Conservation (phyloP, 1,140 invertebrate species). For the Pogonomyrmex californicus region DNA sequence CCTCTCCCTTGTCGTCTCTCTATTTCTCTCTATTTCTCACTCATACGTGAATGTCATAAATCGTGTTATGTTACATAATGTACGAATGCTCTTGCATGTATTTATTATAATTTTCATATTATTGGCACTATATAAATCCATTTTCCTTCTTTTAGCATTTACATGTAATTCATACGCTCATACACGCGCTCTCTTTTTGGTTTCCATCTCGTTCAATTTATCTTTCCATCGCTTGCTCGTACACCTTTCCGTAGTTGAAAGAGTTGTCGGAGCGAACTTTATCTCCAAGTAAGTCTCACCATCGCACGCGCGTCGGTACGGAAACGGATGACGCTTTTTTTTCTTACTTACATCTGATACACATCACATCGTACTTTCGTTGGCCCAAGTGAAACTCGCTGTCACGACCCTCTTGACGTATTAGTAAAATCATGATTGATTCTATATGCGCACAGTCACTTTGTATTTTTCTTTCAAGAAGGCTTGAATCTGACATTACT, state of each 20-base stretch:
- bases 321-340: conserved; percentile 18
- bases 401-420: conserved; percentile 18
- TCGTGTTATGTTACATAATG: conserved; percentile 21
- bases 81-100: conserved; percentile 28
- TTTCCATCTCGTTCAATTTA: conserved; percentile 31
- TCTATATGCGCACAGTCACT: neutral
- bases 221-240: conserved; percentile 14
- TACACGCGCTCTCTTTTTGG: conserved; percentile 11
- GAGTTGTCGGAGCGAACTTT: conserved; percentile 4
- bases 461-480: conserved; percentile 26
- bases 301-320: conserved; percentile 18
- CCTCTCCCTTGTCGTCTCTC: neutral
- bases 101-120: conserved; percentile 7
- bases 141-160: neutral
- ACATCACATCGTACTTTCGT: neutral
- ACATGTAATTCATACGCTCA: neutral
- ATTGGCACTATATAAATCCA: conserved; percentile 12
- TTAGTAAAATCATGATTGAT: conserved; percentile 14
- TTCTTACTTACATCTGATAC: neutral
- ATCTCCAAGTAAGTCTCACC: conserved; percentile 33
- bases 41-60: conserved; percentile 38
- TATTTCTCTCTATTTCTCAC: neutral
- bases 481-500: conserved; percentile 31
- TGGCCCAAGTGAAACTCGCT: conserved; percentile 22
- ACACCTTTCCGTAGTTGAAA: conserved; percentile 6